These are phyloP conservation scores for Thera obeliscata DNA, from an alignment of 2,888 invertebrate genomes.

Conservation along the genomic window DNA sequence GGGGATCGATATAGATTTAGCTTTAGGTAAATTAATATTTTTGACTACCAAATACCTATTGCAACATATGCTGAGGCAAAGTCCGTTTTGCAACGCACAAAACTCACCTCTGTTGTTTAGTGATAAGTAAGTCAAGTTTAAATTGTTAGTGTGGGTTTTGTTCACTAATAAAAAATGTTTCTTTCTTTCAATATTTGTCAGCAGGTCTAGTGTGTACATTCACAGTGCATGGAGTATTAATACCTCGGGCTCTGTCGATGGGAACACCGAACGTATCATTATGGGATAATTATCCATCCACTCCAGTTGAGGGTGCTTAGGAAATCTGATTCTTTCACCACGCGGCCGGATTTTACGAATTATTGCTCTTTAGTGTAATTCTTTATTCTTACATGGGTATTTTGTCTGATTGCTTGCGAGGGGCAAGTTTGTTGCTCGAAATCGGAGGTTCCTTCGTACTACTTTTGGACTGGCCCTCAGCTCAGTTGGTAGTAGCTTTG, in stretches of 20 bases:
- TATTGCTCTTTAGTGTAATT: slow-evolving; percentile 39
- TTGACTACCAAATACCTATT: too few species aligned
- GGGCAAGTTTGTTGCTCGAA: background rate
- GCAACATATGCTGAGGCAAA: too few species aligned
- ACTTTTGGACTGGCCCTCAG: too few species aligned
- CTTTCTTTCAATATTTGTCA: too few species aligned
- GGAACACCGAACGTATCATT: slow-evolving; percentile 75
- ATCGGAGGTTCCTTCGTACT: background rate
- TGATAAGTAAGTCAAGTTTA: too few species aligned
- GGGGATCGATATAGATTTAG: too few species aligned
- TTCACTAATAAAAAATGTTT: too few species aligned
- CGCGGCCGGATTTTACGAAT: slow-evolving; percentile 61
- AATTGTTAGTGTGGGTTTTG: too few species aligned
- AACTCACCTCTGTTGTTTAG: too few species aligned
- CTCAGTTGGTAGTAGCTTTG: too few species aligned
- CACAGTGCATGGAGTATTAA: slow-evolving; percentile 74
- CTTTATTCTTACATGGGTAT: slow-evolving; percentile 21
- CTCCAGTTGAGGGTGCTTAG: slow-evolving; percentile 71
- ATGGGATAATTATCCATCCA: slow-evolving; percentile 79
- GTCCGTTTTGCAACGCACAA: too few species aligned
- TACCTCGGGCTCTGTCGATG: slow-evolving; percentile 69
- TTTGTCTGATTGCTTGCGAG: slow-evolving; percentile 12
- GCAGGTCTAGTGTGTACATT: slow-evolving; percentile 55
- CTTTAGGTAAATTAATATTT: too few species aligned
- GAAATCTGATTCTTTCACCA: slow-evolving; percentile 77